Evolutionary conservation across 1,140 invertebrate genomes (phyloP), one percentile per base, ranked within the genome.

Genomic region (Papilio polytes): DNA sequence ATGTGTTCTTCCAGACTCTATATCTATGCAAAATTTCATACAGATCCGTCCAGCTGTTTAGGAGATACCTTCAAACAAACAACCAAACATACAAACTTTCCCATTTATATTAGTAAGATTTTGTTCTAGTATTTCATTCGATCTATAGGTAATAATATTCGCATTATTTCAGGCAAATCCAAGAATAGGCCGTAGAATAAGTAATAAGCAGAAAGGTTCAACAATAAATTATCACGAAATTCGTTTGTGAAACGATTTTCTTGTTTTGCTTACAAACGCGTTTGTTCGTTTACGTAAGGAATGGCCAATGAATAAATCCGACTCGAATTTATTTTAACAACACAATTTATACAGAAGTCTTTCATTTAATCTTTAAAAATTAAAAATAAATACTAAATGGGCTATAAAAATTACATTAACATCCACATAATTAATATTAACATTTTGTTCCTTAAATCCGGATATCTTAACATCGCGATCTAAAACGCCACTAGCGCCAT

Each of bases 211-310:
- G 63, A 70, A 70, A 70, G 63, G 63, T 70, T 70, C 12, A 70
- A 70, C 63, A 70, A 70, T 70, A 70, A 70, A 70, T 70, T 70
- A 70, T 70, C 63, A 70, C 13, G 26, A 70, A 70, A 70, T 70
- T 70, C 63, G 63, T 70, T 70, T 70, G 63, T 31, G 26, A 70
- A 70, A 70, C 63, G 63, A 36, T 70, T 70, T 70, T 70, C 63
- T 70, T 70, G 63, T 70, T 70, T 70, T 70, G 63, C 63, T 70
- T 31, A 70, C 26, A 70, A 31, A 70, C 63, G 63, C 12, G 63
- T 70, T 70, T n/a, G 13, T 70, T 70, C 26, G 26, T 70, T 70
- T 70, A 70, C 26, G 63, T 70, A 70, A 36, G 63, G 31, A 70
- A 70, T 70, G 26, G 63, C 63, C 63, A 31, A 70, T 70, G 26